phyloP scores from a whole-genome alignment of 1,140 invertebrate species.

The Drosophila busckii region DNA sequence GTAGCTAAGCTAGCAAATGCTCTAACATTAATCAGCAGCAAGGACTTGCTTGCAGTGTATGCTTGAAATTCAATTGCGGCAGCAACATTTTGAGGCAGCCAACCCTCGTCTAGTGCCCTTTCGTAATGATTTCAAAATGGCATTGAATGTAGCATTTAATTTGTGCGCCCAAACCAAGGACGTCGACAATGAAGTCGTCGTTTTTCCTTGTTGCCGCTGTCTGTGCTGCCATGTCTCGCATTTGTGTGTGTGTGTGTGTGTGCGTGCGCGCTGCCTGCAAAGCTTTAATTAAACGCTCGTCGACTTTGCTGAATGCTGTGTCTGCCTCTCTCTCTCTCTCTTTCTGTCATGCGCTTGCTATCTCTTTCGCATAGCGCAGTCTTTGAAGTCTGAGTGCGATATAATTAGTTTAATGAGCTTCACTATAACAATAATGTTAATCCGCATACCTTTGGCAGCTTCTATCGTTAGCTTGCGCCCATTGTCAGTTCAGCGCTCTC shows the following conservation, averaged over 20 bases:
- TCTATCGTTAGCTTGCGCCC: too few relatives aligned
- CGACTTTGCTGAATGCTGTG: constrained; percentile 10
- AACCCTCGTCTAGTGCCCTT: constrained; percentile 29
- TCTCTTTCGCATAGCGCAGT: constrained; percentile 7
- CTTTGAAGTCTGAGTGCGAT: constrained; percentile 62
- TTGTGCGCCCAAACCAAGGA: constrained; percentile 54
- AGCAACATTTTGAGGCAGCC: too few relatives aligned
- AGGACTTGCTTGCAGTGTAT: constrained; percentile 5
- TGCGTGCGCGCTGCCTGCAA: constrained; percentile 39
- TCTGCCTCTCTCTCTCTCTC: background rate
- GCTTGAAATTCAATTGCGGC: constrained; percentile 66
- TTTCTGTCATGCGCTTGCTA: background rate
- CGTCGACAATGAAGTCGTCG: constrained; percentile 34
- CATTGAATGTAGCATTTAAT: constrained; percentile 77
- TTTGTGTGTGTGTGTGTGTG: constrained; percentile 25
- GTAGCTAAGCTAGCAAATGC: too few relatives aligned
- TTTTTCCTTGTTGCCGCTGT: constrained; percentile 23
- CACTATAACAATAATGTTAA: constrained; percentile 52
- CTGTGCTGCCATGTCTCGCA: constrained; percentile 23
- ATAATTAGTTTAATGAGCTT: constrained; percentile 76
- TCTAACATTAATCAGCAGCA: too few relatives aligned
- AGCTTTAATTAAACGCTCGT: constrained; percentile 68
- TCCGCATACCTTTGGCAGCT: constrained; percentile 5
- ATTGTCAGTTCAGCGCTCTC: too few relatives aligned
- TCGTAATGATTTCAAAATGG: constrained; percentile 69